Evolutionary conservation across 2,888 invertebrate species (phyloP), one percentile per base, ranked within the genome.

Genomic region (Nomada fabriciana): DNA sequence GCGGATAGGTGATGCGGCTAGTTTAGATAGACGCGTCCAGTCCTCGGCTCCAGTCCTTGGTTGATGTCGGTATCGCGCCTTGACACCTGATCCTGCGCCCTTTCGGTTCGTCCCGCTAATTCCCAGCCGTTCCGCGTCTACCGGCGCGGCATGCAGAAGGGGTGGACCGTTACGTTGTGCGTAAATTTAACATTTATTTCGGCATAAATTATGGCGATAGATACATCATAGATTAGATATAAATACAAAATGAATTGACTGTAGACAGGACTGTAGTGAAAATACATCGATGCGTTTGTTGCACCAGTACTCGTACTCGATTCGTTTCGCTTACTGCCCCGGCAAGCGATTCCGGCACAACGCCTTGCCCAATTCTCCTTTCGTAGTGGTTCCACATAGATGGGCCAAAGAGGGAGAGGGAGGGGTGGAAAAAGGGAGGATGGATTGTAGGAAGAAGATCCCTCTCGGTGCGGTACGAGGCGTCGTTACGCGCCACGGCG

Each of bases 181-280:
- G 91, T 93, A 93, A 93, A 92, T 93, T 91, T 93, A 93, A 93
- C 93, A 93, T 93, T 93, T 93, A 93, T 93, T 80, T 93, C 92
- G 92, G 93, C 93, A 93, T 93, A 92, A 92, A 93, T 93, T 92
- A 93, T 93, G 93, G 93, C 92, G 91, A 91, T 93, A 90, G 91
- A 93, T 93, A 93, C 92, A 92, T 90, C 92, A 92, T 90, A 89
- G 91, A 91, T 92, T 93, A 92, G 85, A 87, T 92, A 92, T 92
- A 92, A 91, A 93, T 93, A 93, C 92, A 93, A 93, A 93, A 93
- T 90, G 93, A 93, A 93, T 93, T 93, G 93, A 93, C 93, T 92
- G 92, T 92, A 92, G 92, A 93, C 91, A 93, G 92, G 92, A 93
- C 91, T 91, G 92, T 93, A 92, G 92, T 93, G 92, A 93, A 93